phyloP scores from a whole-genome alignment of 2,888 invertebrate species.

The Lithophane ornitopus region DNA sequence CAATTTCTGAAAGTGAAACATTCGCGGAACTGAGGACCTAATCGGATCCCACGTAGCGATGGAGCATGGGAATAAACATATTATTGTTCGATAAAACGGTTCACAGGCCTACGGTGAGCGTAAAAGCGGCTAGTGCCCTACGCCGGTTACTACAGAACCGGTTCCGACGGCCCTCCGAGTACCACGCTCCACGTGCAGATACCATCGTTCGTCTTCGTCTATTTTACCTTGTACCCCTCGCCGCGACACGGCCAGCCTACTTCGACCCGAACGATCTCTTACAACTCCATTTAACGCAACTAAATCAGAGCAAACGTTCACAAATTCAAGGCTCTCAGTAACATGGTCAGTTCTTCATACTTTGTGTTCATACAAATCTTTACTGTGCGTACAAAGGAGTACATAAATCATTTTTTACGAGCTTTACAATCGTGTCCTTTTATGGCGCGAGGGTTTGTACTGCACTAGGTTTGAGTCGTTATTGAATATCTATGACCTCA shows the following conservation, averaged over 20 bases:
- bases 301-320: conserved; percentile 56
- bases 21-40: conserved; percentile 23
- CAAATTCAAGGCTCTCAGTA: conserved; percentile 54
- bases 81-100: conserved; percentile 73
- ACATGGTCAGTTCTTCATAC: conserved; percentile 67
- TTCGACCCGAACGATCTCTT: conserved; percentile 65
- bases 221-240: conserved; percentile 77
- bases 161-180: conserved; percentile 77
- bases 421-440: conserved; percentile 70
- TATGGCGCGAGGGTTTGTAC: conserved; percentile 58
- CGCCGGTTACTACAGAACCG: conserved; percentile 85
- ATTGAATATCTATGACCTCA: conserved; percentile 62
- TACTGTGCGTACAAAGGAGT: conserved; percentile 75
- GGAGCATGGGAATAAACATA: conserved; percentile 55
- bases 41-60: conserved; percentile 32
- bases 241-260: conserved; percentile 58
- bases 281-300: conserved; percentile 56
- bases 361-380: conserved; percentile 72
- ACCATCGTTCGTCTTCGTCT: conserved; percentile 87
- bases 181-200: conserved; percentile 83
- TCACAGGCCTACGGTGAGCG: conserved; percentile 71
- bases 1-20: conserved; percentile 1
- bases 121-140: conserved; percentile 82
- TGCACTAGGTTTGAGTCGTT: conserved; percentile 53
- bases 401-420: conserved; percentile 82